These are phyloP conservation scores for Eubasilissa splendida DNA, from an alignment of 2,888 invertebrate genomes.

Conservation along the genomic window DNA sequence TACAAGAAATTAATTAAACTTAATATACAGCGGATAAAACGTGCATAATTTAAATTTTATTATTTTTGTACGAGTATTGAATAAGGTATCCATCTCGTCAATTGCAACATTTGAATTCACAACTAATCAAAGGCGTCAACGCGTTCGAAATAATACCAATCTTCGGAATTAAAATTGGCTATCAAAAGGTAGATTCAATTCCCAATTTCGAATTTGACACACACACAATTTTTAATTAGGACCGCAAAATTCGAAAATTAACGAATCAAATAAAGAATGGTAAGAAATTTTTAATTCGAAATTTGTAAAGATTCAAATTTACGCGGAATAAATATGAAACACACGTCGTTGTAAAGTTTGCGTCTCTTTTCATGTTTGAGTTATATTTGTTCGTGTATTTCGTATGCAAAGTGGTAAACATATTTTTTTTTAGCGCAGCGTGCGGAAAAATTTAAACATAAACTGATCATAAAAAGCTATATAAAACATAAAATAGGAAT, in stretches of 20 bases:
- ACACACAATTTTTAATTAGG: conserved; percentile 20
- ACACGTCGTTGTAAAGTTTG: not conserved
- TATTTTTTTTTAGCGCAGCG: conserved; percentile 6
- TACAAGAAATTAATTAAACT: not conserved
- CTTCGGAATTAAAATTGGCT: not conserved
- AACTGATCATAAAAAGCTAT: conserved; percentile 18
- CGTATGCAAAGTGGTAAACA: conserved; percentile 1
- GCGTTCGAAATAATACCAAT: not conserved
- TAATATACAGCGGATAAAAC: not conserved
- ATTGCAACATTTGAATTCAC: conserved; percentile 18
- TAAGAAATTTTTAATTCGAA: conserved; percentile 3
- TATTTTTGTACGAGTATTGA: not conserved
- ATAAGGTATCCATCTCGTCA: not conserved
- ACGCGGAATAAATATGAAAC: not conserved
- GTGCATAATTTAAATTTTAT: conserved; percentile 15
- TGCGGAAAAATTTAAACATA: conserved; percentile 30
- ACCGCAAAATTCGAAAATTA: conserved; percentile 10
- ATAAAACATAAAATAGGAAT: not conserved
- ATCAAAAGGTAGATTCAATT: not conserved
- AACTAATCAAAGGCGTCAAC: conserved; percentile 16
- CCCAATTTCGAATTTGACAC: not conserved
- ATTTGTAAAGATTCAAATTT: conserved; percentile 26
- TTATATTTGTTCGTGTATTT: conserved; percentile 1
- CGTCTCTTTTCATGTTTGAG: conserved; percentile 9
- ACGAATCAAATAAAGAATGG: conserved; percentile 14